Conservation (phyloP, 2,113 vertebrate genomes). For the Rhynchomys soricoides region DNA sequence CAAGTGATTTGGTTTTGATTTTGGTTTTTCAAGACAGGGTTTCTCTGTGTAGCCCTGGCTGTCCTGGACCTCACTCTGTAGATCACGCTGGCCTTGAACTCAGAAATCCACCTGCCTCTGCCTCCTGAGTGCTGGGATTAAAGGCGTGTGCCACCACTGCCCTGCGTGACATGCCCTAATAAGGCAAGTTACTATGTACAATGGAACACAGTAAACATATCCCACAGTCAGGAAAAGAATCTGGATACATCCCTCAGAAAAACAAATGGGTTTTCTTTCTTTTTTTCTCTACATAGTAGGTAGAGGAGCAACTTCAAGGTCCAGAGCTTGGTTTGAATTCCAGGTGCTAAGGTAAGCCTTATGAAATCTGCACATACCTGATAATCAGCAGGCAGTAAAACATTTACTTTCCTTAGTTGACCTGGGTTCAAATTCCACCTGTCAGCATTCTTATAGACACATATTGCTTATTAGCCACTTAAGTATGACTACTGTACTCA, state of each 20-base stretch:
- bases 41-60: too few species aligned
- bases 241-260: constrained; percentile 50
- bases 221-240: constrained; percentile 22
- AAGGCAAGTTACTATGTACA: constrained; percentile 50
- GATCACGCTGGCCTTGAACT: too few species aligned
- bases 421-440: constrained; percentile 49
- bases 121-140: too few species aligned
- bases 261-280: constrained; percentile 5
- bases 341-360: neutral
- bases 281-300: neutral
- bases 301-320: neutral
- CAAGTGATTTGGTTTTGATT: too few species aligned
- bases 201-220: constrained; percentile 63
- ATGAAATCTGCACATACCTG: constrained; percentile 1
- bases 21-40: too few species aligned
- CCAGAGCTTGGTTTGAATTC: constrained; percentile 24
- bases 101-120: too few species aligned
- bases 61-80: too few species aligned
- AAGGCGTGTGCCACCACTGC: too few species aligned
- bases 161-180: constrained; percentile 67
- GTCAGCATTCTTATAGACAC: neutral
- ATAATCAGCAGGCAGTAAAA: constrained; percentile 30
- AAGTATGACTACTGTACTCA: constrained; percentile 31
- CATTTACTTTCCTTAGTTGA: constrained; percentile 21
- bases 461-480: neutral